A percentile compares a stretch with the other conserved stretches of the same genome.
Conservation (phyloP, 2,797 vertebrate species). For the Hapalemur alaotrensis region DNA sequence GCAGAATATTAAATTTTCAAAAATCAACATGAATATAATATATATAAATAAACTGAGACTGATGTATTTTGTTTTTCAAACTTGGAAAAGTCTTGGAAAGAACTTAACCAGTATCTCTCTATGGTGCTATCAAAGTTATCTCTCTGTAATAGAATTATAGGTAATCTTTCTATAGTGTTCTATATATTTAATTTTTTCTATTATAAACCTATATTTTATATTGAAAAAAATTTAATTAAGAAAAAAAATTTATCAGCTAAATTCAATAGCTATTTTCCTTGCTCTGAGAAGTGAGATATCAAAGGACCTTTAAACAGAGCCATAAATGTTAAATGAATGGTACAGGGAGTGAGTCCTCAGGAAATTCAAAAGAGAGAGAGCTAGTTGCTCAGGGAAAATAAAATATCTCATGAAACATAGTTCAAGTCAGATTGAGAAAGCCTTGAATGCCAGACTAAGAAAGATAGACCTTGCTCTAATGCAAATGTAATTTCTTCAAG, state of each 20-base stretch:
- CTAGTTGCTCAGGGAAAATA: background rate
- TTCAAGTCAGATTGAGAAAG: background rate
- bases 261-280: background rate
- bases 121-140: background rate
- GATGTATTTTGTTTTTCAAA: background rate
- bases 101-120: background rate
- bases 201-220: background rate
- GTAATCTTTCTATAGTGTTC: background rate
- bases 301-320: background rate
- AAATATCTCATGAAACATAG: background rate
- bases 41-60: background rate
- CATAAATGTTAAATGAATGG: background rate
- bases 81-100: background rate
- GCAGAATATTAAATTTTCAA: background rate
- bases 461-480: background rate
- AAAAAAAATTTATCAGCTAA: background rate
- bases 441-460: background rate
- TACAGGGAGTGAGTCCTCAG: background rate
- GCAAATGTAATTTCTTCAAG: background rate
- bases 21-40: background rate
- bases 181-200: background rate
- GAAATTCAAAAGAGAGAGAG: background rate
- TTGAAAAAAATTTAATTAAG: background rate
- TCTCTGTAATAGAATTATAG: background rate
- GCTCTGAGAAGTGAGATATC: background rate